Conservation (phyloP, 2,113 vertebrate genomes). For the Hippocampus comes region DNA sequence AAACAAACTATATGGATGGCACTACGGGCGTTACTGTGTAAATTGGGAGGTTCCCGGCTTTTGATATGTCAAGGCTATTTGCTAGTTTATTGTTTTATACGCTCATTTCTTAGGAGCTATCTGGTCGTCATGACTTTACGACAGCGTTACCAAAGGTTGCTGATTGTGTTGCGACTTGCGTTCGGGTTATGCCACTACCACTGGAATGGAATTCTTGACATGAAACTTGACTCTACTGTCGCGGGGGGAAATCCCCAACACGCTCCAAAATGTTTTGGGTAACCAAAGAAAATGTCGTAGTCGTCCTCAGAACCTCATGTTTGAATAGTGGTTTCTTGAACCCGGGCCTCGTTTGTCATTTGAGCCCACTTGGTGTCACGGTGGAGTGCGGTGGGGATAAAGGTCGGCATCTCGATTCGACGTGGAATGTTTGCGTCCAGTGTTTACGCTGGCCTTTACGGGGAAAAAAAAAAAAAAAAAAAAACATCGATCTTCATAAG, state of each 20-base stretch:
- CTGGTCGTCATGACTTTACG: no score
- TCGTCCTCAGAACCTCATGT: neutral
- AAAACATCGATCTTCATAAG: neutral
- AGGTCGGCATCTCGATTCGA: neutral
- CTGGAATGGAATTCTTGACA: neutral
- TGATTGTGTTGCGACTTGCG: no score
- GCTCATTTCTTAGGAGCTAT: no score
- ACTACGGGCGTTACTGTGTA: no score
- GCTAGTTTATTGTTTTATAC: no score
- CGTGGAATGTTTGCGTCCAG: neutral
- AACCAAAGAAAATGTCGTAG: neutral
- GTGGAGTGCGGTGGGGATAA: neutral
- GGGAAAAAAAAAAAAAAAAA: neutral
- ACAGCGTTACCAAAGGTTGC: no score
- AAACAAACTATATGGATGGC: no score
- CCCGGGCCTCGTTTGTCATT: neutral
- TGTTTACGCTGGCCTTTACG: neutral
- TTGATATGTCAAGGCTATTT: no score
- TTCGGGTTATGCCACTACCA: no score
- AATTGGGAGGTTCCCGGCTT: no score
- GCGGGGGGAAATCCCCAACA: neutral
- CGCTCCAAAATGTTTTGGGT: neutral
- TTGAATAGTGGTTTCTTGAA: neutral
- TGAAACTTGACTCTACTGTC: neutral
- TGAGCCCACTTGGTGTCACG: neutral